Evolutionary conservation across 2,888 invertebrate species (phyloP).

Genomic region (Parthenolecanium corni): DNA sequence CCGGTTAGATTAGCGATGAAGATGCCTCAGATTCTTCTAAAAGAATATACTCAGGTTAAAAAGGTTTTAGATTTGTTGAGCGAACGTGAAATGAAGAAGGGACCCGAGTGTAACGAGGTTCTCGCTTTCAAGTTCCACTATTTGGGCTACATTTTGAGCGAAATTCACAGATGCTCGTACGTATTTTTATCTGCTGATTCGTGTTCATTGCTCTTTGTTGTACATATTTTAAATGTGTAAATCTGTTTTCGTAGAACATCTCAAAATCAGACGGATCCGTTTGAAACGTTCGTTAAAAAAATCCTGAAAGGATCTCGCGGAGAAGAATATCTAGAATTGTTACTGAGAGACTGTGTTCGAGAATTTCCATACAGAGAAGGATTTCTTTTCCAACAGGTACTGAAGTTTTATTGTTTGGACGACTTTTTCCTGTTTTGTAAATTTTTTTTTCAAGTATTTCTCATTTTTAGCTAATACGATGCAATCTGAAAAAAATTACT

Average conservation of each 20-base stretch:
- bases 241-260: not conserved
- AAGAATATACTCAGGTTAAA: constrained; percentile 58
- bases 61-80: constrained; percentile 73
- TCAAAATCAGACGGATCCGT: constrained; percentile 45
- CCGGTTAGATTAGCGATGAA: constrained; percentile 70
- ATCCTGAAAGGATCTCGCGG: constrained; percentile 59
- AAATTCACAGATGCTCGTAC: constrained; percentile 39
- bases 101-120: constrained; percentile 74
- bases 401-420: no score
- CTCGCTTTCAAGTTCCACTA: constrained; percentile 85
- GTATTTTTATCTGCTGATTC: no score
- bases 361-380: constrained; percentile 86
- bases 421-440: not conserved
- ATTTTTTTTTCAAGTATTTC: not conserved
- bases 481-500: not conserved
- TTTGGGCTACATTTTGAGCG: constrained; percentile 58
- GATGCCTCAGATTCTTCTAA: constrained; percentile 57
- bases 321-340: constrained; percentile 50
- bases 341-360: constrained; percentile 73
- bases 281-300: constrained; percentile 64
- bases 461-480: not conserved
- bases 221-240: not conserved
- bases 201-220: not conserved
- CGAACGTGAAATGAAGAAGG: constrained; percentile 74
- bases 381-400: constrained; percentile 66